These are phyloP conservation scores for Acanthosepion pharaonis DNA, from an alignment of 2,888 invertebrate genomes.

Conservation along the genomic window DNA sequence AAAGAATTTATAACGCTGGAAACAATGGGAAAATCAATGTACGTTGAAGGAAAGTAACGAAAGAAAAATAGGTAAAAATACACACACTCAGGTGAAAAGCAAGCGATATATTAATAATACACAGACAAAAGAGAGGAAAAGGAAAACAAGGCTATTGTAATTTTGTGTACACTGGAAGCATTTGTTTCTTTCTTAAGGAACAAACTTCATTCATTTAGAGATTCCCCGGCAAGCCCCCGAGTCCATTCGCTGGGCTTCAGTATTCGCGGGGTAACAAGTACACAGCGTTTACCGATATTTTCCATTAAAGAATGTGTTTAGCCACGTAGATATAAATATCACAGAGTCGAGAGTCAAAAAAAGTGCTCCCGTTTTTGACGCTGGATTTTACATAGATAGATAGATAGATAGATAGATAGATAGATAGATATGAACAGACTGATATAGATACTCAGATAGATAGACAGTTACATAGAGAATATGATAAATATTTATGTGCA, in stretches of 20 bases:
- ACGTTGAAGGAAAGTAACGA: not conserved
- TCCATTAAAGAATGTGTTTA: not conserved
- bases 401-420: too few species aligned
- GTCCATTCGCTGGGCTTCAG: not conserved
- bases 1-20: not conserved
- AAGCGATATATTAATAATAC: constrained; percentile 9
- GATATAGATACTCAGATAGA: too few species aligned
- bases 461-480: too few species aligned
- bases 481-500: too few species aligned
- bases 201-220: not conserved
- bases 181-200: not conserved
- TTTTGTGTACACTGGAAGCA: not conserved
- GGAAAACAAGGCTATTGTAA: not conserved
- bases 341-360: not conserved
- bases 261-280: not conserved
- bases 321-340: not conserved
- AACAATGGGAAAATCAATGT: not conserved
- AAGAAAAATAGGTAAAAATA: not conserved
- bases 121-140: not conserved
- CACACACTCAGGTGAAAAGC: not conserved
- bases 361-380: not conserved
- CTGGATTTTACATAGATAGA: too few species aligned
- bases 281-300: not conserved
- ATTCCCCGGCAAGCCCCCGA: not conserved
- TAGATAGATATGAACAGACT: too few species aligned